Evolutionary conservation across 1,140 invertebrate genomes (phyloP).

Genomic region (Conus ventricosus): DNA sequence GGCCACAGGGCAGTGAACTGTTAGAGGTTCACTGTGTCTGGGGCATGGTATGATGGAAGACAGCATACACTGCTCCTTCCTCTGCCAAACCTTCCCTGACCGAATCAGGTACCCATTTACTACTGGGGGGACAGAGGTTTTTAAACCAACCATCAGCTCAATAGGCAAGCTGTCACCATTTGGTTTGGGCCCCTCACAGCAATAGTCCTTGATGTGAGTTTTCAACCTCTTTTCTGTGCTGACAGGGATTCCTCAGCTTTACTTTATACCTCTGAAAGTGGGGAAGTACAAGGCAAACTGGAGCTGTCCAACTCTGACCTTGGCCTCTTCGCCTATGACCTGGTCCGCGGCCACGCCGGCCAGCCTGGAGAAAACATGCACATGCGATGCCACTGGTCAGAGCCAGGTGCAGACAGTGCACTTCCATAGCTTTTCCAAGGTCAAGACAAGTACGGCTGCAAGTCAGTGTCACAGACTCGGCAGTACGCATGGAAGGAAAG

Average conservation of each 20-base stretch:
- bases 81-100: no score
- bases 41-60: no score
- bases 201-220: no score
- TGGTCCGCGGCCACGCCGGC: constrained; percentile 70
- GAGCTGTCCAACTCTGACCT: constrained; percentile 71
- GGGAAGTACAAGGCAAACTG: constrained; percentile 65
- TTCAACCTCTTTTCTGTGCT: neutral
- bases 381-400: constrained; percentile 67
- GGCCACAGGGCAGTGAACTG: no score
- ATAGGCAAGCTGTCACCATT: no score
- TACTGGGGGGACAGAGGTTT: no score
- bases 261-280: constrained; percentile 72
- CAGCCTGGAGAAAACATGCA: constrained; percentile 71
- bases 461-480: constrained; percentile 52
- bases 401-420: constrained; percentile 66
- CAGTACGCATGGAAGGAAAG: no score
- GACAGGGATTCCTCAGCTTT: constrained; percentile 69
- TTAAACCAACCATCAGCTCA: no score
- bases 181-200: no score
- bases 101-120: no score
- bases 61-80: no score
- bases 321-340: constrained; percentile 71
- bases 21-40: no score
- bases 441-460: constrained; percentile 74
- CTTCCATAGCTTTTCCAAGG: constrained; percentile 73